Base-by-base conservation (phyloP, 2,888 invertebrate species). In the Cheiracanthium punctorium region DNA sequence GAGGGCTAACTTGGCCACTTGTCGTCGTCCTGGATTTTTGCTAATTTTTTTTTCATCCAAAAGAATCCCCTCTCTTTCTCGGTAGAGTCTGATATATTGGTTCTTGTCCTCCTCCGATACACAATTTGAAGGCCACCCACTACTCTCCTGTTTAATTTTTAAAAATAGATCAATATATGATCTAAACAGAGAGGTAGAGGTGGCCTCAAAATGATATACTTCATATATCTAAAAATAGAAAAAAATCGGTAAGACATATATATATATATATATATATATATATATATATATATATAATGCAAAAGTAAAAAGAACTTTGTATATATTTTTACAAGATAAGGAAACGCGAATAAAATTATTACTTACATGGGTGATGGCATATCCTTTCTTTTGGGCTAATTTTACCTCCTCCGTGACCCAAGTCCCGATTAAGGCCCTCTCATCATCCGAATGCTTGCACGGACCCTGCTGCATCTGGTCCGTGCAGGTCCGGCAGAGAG, bases 121-220 rank as follows among this genome's bases (percentile, higher is more conserved):
- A 24, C 64, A 64, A 8, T 1, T 24, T 12, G 0, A 0, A 5
- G 32, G 24, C 7, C 24, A 77, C 1, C 32, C 30, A 48, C 5
- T 41, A 1, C n/a, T 37, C n/a, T 77, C 52, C 41, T 77, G 72
- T 24, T 72, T 64, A 14, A 64, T 64, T 72, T 80, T 29, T 37
- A 37, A 37, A 10, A 37, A 37, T 12, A 37, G 37, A 37, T 37
- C 37, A 37, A 37, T 37, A 10, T 12, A 37, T 0, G 28, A 32
- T 29, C 0, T 4, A 30, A 77, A 77, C 2, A 77, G 67, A 32
- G 7, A 0, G n/a, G 7, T 17, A 8, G 43, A 5, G 0, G 64
- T 12, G 0, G 14, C 7, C 1, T 17, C 10, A 30, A 77, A 69
- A n/a, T 69, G 69, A 30, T 48, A 77, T 5, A 37, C 64, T 33